Conservation (phyloP, 2,797 vertebrate species). For the Uromys caudimaculatus region DNA sequence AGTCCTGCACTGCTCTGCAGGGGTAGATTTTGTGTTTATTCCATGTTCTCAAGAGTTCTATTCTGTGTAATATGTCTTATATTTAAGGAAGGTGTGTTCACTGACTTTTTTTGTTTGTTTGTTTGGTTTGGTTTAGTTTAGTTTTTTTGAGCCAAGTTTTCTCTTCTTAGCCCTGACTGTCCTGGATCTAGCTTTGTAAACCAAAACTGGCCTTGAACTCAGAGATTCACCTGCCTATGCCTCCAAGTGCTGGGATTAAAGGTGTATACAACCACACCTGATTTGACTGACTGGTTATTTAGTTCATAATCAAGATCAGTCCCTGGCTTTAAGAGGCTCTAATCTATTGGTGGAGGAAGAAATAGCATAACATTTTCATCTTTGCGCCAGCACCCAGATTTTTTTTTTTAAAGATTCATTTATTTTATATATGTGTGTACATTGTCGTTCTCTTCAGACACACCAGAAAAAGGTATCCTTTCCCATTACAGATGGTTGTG, state of each 20-base stretch:
- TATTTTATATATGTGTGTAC: too few species aligned
- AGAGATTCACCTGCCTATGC: too few species aligned
- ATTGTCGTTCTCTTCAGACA: too few species aligned
- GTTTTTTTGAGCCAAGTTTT: neutral
- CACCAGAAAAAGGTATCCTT: too few species aligned
- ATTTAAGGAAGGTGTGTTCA: neutral
- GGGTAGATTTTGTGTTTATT: neutral
- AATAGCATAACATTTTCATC: slow-evolving; percentile 55
- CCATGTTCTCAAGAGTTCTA: neutral
- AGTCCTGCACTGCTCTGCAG: neutral
- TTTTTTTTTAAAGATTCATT: too few species aligned
- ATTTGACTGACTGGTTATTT: neutral
- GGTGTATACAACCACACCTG: neutral
- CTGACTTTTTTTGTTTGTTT: neutral
- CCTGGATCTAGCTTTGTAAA: too few species aligned
- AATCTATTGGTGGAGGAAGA: slow-evolving; percentile 9
- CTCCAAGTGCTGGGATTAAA: too few species aligned
- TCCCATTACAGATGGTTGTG: too few species aligned
- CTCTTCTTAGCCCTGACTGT: too few species aligned
- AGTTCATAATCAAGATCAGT: neutral
- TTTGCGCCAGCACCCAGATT: slow-evolving; percentile 62
- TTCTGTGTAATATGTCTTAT: neutral
- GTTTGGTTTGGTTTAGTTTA: neutral
- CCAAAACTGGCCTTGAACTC: too few species aligned
- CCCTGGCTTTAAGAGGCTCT: neutral